A percentile compares a stretch with the other conserved stretches of the same genome.
Evolutionary conservation across 2,888 invertebrate genomes (phyloP).

Genomic region (Netelia inedita): DNA sequence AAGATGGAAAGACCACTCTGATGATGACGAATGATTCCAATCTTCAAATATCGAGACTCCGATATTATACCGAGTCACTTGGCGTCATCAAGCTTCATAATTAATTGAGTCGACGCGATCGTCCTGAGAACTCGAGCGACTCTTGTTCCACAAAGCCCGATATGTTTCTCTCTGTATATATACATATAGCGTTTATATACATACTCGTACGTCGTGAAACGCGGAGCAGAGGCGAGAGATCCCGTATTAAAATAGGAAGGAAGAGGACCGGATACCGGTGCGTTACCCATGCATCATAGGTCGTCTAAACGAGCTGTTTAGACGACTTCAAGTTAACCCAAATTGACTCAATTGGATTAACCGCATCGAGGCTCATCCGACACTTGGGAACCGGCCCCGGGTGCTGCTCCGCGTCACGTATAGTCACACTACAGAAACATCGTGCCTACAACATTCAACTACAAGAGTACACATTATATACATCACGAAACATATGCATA

Average conservation of each 20-base stretch:
- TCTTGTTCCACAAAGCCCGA: slow-evolving; percentile 12
- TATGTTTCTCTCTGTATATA: slow-evolving; percentile 19
- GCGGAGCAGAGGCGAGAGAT: slow-evolving; percentile 50
- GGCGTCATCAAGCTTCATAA: slow-evolving; percentile 31
- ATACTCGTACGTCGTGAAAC: slow-evolving; percentile 35
- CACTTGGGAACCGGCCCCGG: slow-evolving; percentile 84
- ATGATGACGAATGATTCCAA: slow-evolving; percentile 40
- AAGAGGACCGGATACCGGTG: slow-evolving; percentile 80
- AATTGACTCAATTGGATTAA: slow-evolving; percentile 85
- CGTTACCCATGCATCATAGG: slow-evolving; percentile 80
- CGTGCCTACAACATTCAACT: slow-evolving; percentile 49
- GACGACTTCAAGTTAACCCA: slow-evolving; percentile 85
- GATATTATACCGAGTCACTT: not conserved
- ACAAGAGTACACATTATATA: slow-evolving; percentile 35
- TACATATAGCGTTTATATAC: slow-evolving; percentile 11
- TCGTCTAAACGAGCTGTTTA: slow-evolving; percentile 85
- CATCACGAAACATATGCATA: slow-evolving; percentile 29
- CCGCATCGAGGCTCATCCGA: slow-evolving; percentile 82
- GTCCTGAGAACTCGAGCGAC: slow-evolving; percentile 59
- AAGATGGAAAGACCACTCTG: slow-evolving; percentile 2
- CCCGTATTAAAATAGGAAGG: slow-evolving; percentile 77
- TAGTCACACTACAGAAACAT: slow-evolving; percentile 69
- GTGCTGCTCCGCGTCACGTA: slow-evolving; percentile 75
- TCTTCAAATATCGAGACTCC: slow-evolving; percentile 35
- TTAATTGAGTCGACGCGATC: slow-evolving; percentile 58